Evolutionary conservation across 2,888 invertebrate species (phyloP).

Genomic region (Apodemia hepburni): DNA sequence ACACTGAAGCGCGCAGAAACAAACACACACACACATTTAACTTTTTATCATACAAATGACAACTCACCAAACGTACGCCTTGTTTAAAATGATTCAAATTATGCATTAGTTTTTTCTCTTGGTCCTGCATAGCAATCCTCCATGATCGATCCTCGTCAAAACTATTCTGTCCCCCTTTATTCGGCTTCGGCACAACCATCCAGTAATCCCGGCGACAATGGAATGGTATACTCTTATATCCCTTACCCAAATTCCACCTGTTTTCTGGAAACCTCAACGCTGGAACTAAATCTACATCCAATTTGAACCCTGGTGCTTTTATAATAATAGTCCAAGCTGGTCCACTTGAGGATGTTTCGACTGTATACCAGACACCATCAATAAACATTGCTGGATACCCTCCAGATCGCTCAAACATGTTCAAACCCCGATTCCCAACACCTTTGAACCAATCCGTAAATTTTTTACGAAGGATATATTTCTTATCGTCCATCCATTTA

Average conservation of each 20-base stretch:
- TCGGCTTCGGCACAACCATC: constrained; percentile 76
- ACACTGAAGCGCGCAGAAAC: too few species aligned
- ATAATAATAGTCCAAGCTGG: constrained; percentile 79
- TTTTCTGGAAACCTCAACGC: constrained; percentile 70
- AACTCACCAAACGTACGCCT: constrained; percentile 59
- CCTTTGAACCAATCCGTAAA: constrained; percentile 78
- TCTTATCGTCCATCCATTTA: constrained; percentile 55
- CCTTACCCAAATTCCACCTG: constrained; percentile 56
- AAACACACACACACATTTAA: too few species aligned
- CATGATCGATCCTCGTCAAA: constrained; percentile 57
- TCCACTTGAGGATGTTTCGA: constrained; percentile 59
- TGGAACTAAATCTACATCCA: constrained; percentile 78
- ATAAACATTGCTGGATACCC: constrained; percentile 36
- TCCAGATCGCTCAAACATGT: constrained; percentile 37
- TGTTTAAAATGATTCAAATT: constrained; percentile 63
- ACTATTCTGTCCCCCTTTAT: constrained; percentile 43
- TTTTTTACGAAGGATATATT: constrained; percentile 62
- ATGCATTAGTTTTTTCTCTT: constrained; percentile 71
- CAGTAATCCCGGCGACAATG: constrained; percentile 41
- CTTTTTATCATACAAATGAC: too few species aligned
- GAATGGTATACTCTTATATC: neutral
- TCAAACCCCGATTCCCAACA: constrained; percentile 59
- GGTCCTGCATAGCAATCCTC: constrained; percentile 79
- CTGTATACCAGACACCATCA: constrained; percentile 49
- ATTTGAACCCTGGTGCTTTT: constrained; percentile 41